Conservation (phyloP, 2,888 invertebrate species). For the Antitype chi region DNA sequence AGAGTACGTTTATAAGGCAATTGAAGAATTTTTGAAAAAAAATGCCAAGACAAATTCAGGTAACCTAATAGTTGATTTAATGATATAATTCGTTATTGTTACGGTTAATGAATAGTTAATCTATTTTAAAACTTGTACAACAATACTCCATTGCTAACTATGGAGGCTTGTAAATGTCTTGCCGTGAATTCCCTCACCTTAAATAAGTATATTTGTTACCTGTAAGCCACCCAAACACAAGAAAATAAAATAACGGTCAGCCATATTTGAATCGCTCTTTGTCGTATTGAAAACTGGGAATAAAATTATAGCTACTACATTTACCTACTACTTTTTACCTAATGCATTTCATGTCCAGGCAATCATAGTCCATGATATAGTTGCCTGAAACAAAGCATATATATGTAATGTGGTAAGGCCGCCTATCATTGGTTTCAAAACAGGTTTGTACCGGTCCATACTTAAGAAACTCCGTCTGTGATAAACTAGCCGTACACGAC, state of each 20-base stretch:
- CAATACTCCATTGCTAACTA: background rate
- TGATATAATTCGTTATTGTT: background rate
- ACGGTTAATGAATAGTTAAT: background rate
- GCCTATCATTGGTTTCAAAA: too few species aligned
- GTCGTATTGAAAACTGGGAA: background rate
- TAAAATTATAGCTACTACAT: background rate
- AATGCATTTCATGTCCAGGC: background rate
- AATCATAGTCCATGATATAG: background rate
- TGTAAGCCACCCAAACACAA: background rate
- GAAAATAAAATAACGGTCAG: background rate
- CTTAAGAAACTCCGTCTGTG: too few species aligned
- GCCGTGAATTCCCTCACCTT: background rate
- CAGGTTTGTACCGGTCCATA: too few species aligned
- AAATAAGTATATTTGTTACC: background rate
- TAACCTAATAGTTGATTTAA: background rate
- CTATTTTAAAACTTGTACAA: background rate
- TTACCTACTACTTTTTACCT: background rate
- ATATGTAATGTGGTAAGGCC: too few species aligned
- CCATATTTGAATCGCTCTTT: background rate
- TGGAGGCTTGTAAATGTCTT: background rate
- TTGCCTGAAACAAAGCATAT: too few species aligned
- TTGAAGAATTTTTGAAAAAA: background rate
- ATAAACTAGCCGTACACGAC: too few species aligned
- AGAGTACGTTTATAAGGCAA: background rate
- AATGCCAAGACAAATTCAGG: background rate